A percentile compares a stretch with the other conserved stretches of the same genome.
These are phyloP conservation scores for Acrocephalus scirpaceus DNA, from an alignment of 2,797 vertebrate genomes.

Conservation along the genomic window DNA sequence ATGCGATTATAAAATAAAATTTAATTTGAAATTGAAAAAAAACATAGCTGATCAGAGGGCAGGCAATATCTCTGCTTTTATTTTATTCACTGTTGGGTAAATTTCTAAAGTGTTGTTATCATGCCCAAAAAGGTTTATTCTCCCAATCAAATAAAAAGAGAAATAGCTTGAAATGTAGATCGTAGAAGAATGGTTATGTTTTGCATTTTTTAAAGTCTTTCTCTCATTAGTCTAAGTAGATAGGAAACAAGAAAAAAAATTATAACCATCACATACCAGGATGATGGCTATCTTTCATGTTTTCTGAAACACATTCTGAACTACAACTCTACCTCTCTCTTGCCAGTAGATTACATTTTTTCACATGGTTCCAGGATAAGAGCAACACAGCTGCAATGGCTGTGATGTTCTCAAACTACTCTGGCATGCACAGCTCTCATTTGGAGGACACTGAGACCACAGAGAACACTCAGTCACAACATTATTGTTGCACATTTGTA, in stretches of 20 bases:
- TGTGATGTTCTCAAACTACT: background rate
- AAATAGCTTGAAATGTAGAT: background rate
- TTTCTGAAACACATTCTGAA: background rate
- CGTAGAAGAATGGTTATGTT: background rate
- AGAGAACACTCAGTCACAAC: background rate
- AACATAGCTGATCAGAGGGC: background rate
- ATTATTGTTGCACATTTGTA: background rate
- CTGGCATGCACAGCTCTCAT: background rate
- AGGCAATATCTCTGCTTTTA: background rate
- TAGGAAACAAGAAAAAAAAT: background rate
- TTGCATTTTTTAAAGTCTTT: background rate
- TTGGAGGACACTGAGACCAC: background rate
- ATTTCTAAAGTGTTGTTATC: background rate
- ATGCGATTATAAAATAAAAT: background rate
- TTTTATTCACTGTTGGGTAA: background rate
- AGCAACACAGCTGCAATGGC: background rate
- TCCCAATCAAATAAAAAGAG: background rate
- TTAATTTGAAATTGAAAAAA: background rate
- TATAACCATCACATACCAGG: accelerated
- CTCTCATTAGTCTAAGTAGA: background rate
- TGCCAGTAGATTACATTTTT: background rate
- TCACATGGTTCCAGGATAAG: background rate
- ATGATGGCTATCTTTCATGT: background rate
- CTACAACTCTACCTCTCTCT: background rate
- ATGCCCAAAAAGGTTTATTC: background rate